Evolutionary conservation across 2,113 vertebrate genomes (phyloP), one percentile per base, ranked within the genome.

Genomic region (Microcebus lehilahytsara): DNA sequence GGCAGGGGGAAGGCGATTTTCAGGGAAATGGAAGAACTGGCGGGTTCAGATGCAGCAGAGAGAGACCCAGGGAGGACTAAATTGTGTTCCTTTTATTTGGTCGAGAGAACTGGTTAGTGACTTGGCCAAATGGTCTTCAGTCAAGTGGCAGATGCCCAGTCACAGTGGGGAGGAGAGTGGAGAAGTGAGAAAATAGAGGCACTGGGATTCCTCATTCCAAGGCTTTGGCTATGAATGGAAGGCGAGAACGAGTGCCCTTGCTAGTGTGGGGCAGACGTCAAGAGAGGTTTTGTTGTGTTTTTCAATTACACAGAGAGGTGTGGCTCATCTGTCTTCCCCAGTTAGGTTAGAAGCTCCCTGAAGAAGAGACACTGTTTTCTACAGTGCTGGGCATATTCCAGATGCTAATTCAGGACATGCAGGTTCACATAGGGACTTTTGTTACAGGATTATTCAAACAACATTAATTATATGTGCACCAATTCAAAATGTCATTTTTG

Each of bases 401-500:
- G 49, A 56, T 53, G 53, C 72, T 90, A 66, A 40, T 22, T 86
- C 67, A 46, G 67, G 49, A 14, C 1, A 19, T n/a, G 27, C 30
- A 56, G 40, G 22, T 58, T 62, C 40, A 30, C 22, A 23, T 37
- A 56, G 42, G 37, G 27, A 81, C 66, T 89, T 87, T 51, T 53
- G 46, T 62, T 62, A 79, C 40, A 62, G 32, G 75, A 69, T 93
- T 51, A 89, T 66, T 81, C 90, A 83, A 62, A 86, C 66, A 89
- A 53, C 79, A 2, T 67, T 56, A 69, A 71, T 66, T 60, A 23
- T 30, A 9, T 49, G 58, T 53, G 30, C 49, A 30, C 67, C 56
- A 69, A 51, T 62, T 85, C 67, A 23, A 89, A 66, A 77, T 64
- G 37, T 60, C 8, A 37, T 66, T 80, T 60, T 84, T 49, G 12